Conservation (phyloP, 2,113 vertebrate species). For the Rana temporaria region DNA sequence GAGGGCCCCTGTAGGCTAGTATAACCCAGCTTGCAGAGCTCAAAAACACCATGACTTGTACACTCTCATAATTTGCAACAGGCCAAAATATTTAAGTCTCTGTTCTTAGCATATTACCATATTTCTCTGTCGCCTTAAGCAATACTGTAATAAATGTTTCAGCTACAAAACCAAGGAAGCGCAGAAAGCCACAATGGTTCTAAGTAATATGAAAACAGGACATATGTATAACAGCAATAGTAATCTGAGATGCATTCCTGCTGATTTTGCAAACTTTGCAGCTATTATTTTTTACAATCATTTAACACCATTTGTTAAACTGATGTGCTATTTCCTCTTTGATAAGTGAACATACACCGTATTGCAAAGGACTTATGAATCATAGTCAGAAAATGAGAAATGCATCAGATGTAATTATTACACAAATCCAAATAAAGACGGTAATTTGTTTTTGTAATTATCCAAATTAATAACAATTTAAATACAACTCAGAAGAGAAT, state of each 20-base stretch:
- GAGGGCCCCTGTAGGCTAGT: constrained; percentile 27
- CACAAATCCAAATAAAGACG: background rate
- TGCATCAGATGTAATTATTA: constrained; percentile 5
- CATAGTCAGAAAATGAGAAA: background rate
- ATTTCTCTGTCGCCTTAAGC: constrained; percentile 44
- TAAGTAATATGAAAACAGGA: background rate
- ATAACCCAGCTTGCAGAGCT: constrained; percentile 14
- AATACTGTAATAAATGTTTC: constrained; percentile 43
- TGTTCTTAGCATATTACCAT: constrained; percentile 38
- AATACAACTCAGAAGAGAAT: constrained; percentile 10
- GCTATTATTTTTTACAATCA: constrained; percentile 11
- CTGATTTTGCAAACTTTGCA: constrained; percentile 18
- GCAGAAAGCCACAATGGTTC: background rate
- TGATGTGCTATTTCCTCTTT: constrained; percentile 14
- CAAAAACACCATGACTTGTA: constrained; percentile 33
- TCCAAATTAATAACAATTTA: constrained; percentile 24
- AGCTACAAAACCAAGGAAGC: constrained; percentile 12
- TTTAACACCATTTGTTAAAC: constrained; percentile 43
- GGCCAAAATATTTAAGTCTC: constrained; percentile 23
- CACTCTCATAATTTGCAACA: constrained; percentile 41
- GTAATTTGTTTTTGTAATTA: constrained; percentile 31
- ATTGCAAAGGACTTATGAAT: background rate
- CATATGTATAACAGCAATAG: constrained; percentile 6
- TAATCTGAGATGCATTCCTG: constrained; percentile 25
- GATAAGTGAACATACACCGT: constrained; percentile 4